phyloP scores from a whole-genome alignment of 1,140 invertebrate genomes.

The Drosophila triauraria region DNA sequence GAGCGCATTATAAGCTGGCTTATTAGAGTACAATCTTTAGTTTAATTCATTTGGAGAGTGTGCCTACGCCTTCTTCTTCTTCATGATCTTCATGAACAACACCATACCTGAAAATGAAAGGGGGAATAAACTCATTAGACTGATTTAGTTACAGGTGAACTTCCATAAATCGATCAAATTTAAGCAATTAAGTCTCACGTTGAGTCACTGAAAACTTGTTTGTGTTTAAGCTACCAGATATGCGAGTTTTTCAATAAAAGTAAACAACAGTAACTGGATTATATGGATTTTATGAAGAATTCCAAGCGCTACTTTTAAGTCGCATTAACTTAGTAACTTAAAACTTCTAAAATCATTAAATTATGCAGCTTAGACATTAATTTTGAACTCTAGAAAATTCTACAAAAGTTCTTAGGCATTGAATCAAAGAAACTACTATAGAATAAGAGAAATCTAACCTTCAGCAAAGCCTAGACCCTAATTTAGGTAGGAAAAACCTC shows the following conservation, averaged over 20 bases:
- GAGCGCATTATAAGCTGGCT: conserved; percentile 8
- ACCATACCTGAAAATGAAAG: conserved; percentile 89
- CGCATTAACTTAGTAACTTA: not conserved
- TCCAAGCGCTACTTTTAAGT: not conserved
- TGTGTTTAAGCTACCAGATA: not conserved
- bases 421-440: not conserved
- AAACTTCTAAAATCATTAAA: not conserved
- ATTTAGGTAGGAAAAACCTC: not conserved
- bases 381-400: too few relatives aligned
- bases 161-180: conserved; percentile 26
- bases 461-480: not conserved
- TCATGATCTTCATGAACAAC: conserved; percentile 92
- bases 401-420: not conserved
- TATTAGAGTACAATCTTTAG: conserved; percentile 22
- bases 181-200: not conserved
- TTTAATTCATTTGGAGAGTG: conserved; percentile 1
- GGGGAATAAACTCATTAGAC: conserved; percentile 30
- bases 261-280: not conserved
- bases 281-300: not conserved
- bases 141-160: not conserved
- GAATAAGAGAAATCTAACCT: not conserved
- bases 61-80: conserved; percentile 86
- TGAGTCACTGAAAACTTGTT: conserved; percentile 35
- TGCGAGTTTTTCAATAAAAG: not conserved
- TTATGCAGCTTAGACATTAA: not conserved